Base-by-base conservation (phyloP, 2,797 vertebrate species). In the Miichthys miiuy region DNA sequence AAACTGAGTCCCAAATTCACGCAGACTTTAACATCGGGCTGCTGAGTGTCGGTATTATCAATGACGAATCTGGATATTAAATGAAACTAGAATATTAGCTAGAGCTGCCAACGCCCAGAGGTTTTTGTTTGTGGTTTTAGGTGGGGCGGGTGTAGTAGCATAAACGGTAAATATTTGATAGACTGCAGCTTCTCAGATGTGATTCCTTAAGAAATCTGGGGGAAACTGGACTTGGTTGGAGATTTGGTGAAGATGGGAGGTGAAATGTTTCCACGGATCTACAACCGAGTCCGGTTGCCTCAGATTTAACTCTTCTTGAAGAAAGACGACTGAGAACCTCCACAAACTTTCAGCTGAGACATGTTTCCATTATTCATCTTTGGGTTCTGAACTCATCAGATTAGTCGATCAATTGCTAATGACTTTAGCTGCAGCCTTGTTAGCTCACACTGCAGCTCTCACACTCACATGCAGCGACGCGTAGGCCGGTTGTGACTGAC, bases 401-500 rank as follows among this genome's bases (percentile, higher is more conserved):
- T 38, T 9, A 38, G 34, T 2, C 8, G 7, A 34, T 34, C 34
- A 34, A 6, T 25, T 0, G 0, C 30, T 23, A 51, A 38, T 21
- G 23, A 21, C 50, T 27, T 51, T 6, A 50, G 17, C 10, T 71
- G 60, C 25, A 44, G 56, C 27, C 1, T 16, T 34, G 8, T 58
- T 2, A 58, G 21, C 44, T 44, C 55, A 55, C 25, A 20, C 74
- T 21, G 44, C 69, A 61, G 47, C 3, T 44, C 61, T 61, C 10
- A 23, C 51, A n/a, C 20, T 42, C 30, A 13, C 27, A 27, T 66
- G 14, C 44, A 23, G 41, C 38, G 78, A 83, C 81, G 48, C 34
- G 74, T 52, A 85, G 83, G 80, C 63, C 57, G 50, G 63, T 47
- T 56, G 63, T 75, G 72, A 84, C 75, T 55, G 72, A 84, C 75